Conservation (phyloP, 2,113 vertebrate species). For the Percina caprodes region DNA sequence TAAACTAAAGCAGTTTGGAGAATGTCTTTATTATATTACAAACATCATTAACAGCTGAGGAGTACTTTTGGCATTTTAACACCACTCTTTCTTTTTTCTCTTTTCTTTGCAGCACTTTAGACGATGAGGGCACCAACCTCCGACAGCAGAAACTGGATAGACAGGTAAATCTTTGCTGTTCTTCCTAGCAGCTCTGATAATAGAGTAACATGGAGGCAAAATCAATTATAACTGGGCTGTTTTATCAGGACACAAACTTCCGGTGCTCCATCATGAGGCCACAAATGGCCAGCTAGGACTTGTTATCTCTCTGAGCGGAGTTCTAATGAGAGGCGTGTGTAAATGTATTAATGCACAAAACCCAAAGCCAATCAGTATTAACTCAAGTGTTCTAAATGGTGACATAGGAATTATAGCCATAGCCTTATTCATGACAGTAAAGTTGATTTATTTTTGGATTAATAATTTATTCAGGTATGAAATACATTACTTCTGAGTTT, state of each 20-base stretch:
- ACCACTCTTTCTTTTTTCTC: constrained; percentile 6
- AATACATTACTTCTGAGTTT: neutral
- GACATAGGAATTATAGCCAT: no score
- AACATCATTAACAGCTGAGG: neutral
- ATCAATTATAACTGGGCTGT: constrained; percentile 21
- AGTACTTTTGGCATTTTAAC: neutral
- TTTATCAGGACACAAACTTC: constrained; percentile 28
- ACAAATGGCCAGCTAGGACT: constrained; percentile 20
- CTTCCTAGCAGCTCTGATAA: constrained; percentile 1
- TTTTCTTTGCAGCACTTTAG: constrained; percentile 91
- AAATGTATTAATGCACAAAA: neutral
- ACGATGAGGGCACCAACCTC: constrained; percentile 96
- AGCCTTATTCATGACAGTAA: neutral
- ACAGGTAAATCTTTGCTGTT: constrained; percentile 86
- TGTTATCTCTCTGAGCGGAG: constrained; percentile 15
- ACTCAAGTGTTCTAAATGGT: no score
- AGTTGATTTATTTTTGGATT: neutral
- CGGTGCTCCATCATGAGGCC: constrained; percentile 10
- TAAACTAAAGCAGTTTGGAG: neutral
- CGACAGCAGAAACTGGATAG: constrained; percentile 98
- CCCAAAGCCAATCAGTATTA: neutral
- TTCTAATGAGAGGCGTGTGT: neutral
- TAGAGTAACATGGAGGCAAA: constrained; percentile 14
- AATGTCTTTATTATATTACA: constrained; percentile 1
- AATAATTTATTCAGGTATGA: neutral